Percentiles rank a stretch among this genome's conserved stretches.
phyloP scores from a whole-genome alignment of 2,797 vertebrate genomes.

The Pristis pectinata region DNA sequence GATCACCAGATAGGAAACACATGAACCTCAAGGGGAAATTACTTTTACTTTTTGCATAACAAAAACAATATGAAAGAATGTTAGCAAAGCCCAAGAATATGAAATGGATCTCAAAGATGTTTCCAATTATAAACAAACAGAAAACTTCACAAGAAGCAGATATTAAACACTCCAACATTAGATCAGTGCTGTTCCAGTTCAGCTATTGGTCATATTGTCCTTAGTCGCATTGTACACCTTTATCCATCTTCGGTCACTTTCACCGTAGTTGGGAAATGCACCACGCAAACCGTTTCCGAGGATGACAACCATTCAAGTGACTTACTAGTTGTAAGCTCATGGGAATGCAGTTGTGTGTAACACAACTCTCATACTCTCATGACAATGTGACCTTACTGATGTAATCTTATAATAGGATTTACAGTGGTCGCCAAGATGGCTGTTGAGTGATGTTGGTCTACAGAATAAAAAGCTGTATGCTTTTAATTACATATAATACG shows the following conservation, averaged over 20 bases:
- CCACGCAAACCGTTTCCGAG: neutral
- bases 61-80: slow-evolving; percentile 36
- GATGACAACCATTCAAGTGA: neutral
- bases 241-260: neutral
- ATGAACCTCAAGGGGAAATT: slow-evolving; percentile 31
- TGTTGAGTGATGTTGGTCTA: neutral
- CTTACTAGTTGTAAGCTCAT: neutral
- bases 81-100: slow-evolving; percentile 28
- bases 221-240: neutral
- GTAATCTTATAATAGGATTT: slow-evolving; percentile 31
- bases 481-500: neutral
- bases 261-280: neutral
- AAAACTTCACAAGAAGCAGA: neutral
- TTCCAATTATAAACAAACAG: slow-evolving; percentile 22
- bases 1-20: slow-evolving; percentile 34
- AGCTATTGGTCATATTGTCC: neutral
- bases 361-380: slow-evolving; percentile 21
- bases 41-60: slow-evolving; percentile 32
- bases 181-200: neutral
- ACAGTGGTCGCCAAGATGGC: slow-evolving; percentile 15
- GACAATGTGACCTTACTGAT: slow-evolving; percentile 25
- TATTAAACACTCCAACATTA: neutral
- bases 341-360: slow-evolving; percentile 22
- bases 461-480: slow-evolving; percentile 13
- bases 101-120: slow-evolving; percentile 19